These are phyloP conservation scores for Limnephilus marmoratus DNA, from an alignment of 2,888 invertebrate genomes.

Conservation along the genomic window DNA sequence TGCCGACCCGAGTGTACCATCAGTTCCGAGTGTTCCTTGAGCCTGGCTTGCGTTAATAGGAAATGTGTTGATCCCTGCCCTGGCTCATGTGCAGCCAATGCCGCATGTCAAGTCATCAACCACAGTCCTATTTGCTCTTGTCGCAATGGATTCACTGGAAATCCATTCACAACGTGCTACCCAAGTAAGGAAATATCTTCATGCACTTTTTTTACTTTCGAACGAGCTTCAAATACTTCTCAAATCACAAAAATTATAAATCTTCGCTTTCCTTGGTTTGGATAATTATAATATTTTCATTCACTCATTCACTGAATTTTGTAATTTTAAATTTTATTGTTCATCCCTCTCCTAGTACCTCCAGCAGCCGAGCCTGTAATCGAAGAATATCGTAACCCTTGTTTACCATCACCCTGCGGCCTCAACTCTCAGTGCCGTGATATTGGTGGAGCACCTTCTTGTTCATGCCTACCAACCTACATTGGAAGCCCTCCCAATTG, in stretches of 20 bases:
- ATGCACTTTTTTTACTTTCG: background rate
- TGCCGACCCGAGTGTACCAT: conserved; percentile 88
- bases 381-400: conserved; percentile 79
- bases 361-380: conserved; percentile 74
- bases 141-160: conserved; percentile 81
- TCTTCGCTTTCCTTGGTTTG: background rate
- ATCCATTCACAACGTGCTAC: conserved; percentile 86
- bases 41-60: conserved; percentile 85
- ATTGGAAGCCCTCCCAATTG: conserved; percentile 86
- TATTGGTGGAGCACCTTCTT: conserved; percentile 79
- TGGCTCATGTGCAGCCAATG: conserved; percentile 85
- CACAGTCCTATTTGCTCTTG: conserved; percentile 88
- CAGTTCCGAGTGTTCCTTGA: conserved; percentile 84
- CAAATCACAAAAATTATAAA: background rate
- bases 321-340: background rate
- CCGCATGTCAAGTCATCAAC: conserved; percentile 85
- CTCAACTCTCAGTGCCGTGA: conserved; percentile 81
- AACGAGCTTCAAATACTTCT: conserved; percentile 64
- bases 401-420: conserved; percentile 84
- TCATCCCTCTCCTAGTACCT: conserved; percentile 65
- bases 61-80: conserved; percentile 86
- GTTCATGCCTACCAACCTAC: conserved; percentile 81
- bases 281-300: background rate
- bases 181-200: conserved; percentile 69
- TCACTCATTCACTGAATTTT: background rate